Percentiles rank a stretch among this genome's conserved stretches.
Evolutionary conservation across 2,797 vertebrate genomes (phyloP).

Genomic region (Numenius phaeopus): DNA sequence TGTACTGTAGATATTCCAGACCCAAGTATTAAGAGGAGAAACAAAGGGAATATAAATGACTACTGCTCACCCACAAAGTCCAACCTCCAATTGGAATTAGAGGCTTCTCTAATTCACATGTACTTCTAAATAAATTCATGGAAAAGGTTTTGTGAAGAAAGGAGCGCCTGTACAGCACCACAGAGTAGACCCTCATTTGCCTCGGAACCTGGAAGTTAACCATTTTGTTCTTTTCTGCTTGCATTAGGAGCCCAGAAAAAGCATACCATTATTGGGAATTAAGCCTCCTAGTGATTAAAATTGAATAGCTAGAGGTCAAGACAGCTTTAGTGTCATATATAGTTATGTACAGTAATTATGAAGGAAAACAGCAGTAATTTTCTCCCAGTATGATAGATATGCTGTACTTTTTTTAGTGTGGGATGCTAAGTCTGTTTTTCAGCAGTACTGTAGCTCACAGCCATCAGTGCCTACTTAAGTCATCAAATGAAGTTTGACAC

Average conservation of each 20-base stretch:
- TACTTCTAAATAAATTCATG: background rate
- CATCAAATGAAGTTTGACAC: background rate
- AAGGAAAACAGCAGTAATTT: background rate
- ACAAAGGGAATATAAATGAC: background rate
- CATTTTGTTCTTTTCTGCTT: background rate
- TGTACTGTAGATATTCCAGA: background rate
- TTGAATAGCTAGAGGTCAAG: background rate
- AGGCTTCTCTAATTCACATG: background rate
- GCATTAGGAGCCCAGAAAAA: background rate
- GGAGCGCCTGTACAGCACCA: background rate
- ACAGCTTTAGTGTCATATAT: background rate
- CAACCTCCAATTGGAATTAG: background rate
- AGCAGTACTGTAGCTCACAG: background rate
- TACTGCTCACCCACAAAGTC: background rate
- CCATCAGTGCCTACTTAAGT: background rate
- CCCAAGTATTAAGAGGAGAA: background rate
- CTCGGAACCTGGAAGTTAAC: background rate
- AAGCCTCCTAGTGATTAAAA: background rate
- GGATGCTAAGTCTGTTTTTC: background rate
- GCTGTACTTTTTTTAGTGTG: background rate
- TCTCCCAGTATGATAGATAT: background rate
- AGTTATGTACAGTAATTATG: background rate
- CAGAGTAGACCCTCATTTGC: background rate
- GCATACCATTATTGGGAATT: background rate
- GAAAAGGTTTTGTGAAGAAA: background rate